A percentile compares a stretch with the other conserved stretches of the same genome.
Conservation (phyloP, 1,140 invertebrate species). For the Pararge aegeria region DNA sequence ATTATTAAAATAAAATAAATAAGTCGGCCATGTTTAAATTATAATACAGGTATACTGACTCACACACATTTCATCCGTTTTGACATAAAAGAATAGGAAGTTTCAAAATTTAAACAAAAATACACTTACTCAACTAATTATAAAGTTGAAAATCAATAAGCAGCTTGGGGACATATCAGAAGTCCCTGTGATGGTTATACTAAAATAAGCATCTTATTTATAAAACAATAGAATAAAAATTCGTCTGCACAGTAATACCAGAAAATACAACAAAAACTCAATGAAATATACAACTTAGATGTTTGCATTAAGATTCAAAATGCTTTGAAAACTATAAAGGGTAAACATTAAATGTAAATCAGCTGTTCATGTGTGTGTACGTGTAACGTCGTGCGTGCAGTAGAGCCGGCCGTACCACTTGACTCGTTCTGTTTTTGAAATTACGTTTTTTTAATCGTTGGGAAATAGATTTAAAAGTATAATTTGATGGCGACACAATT, state of each 20-base stretch:
- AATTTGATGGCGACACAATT: conserved; percentile 21
- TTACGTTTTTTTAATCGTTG: conserved; percentile 35
- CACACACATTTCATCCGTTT: conserved; percentile 15
- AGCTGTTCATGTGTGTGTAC: conserved; percentile 40
- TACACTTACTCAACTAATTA: background rate
- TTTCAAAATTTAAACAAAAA: background rate
- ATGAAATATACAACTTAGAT: conserved; percentile 15
- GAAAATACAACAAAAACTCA: background rate
- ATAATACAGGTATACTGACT: conserved; percentile 31
- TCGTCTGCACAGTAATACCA: background rate
- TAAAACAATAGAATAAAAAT: background rate
- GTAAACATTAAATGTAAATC: conserved; percentile 44
- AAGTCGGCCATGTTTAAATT: conserved; percentile 34
- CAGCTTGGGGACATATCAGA: conserved; percentile 4
- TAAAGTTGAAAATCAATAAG: conserved; percentile 9
- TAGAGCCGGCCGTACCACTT: conserved; percentile 41
- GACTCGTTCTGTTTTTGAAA: conserved; percentile 50
- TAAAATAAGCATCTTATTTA: conserved; percentile 10
- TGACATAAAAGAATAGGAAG: conserved; percentile 18
- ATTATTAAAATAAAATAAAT: conserved; percentile 31
- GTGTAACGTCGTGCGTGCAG: conserved; percentile 38
- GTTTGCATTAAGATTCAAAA: conserved; percentile 3
- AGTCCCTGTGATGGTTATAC: background rate
- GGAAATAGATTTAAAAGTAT: conserved; percentile 21
- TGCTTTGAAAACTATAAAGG: background rate